These are phyloP conservation scores for Oeneis ivallda DNA, from an alignment of 2,888 invertebrate genomes.

Conservation along the genomic window DNA sequence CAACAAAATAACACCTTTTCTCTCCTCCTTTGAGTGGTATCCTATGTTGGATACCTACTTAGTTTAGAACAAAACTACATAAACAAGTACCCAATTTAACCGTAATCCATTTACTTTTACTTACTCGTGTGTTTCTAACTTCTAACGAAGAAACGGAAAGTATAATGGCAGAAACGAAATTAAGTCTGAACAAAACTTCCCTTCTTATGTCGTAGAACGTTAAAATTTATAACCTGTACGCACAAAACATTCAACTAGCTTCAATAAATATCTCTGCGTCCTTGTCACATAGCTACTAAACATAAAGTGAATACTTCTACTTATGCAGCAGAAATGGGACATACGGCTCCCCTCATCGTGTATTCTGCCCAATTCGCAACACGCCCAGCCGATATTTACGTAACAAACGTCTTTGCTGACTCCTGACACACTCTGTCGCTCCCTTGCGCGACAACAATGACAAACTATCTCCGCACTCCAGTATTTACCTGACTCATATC, in stretches of 20 bases:
- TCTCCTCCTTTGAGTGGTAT: background rate
- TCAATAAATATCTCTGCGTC: constrained; percentile 34
- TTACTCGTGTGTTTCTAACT: background rate
- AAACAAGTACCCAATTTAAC: background rate
- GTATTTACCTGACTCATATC: constrained; percentile 30
- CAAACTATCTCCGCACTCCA: constrained; percentile 28
- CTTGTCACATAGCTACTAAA: constrained; percentile 46
- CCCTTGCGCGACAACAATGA: constrained; percentile 37
- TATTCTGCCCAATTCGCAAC: constrained; percentile 77
- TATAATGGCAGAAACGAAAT: constrained; percentile 10
- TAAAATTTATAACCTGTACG: constrained; percentile 22
- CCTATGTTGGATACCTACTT: background rate
- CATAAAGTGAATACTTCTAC: constrained; percentile 67
- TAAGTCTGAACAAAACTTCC: constrained; percentile 6
- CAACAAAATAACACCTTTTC: background rate
- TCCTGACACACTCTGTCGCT: constrained; percentile 67
- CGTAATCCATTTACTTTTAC: background rate
- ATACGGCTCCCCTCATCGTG: constrained; percentile 73
- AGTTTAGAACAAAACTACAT: background rate
- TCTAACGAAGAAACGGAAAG: constrained; percentile 4
- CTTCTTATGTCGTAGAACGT: constrained; percentile 2
- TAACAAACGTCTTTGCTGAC: constrained; percentile 72
- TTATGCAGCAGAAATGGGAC: constrained; percentile 66
- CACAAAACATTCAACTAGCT: constrained; percentile 29
- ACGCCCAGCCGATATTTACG: constrained; percentile 78